phyloP scores from a whole-genome alignment of 2,113 vertebrate species.

The Cynoglossus semilaevis region DNA sequence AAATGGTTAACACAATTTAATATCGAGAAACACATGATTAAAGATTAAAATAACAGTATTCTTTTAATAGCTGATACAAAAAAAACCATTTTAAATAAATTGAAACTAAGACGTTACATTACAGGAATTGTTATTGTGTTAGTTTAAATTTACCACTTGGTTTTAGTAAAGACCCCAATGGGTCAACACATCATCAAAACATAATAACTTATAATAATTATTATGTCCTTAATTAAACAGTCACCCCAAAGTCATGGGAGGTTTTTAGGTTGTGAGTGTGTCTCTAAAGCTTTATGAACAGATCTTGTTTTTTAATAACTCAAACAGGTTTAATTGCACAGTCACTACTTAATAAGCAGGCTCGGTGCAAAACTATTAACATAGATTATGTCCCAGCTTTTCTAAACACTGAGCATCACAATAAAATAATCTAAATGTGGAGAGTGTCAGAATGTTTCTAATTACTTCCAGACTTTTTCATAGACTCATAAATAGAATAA shows the following conservation, averaged over 20 bases:
- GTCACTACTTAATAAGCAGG: conserved; percentile 24
- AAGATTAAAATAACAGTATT: no score
- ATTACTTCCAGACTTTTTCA: conserved; percentile 63
- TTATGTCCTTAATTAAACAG: not conserved
- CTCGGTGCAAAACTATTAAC: conserved; percentile 30
- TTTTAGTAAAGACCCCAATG: no score
- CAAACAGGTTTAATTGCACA: conserved; percentile 12
- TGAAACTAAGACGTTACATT: no score
- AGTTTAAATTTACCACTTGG: not conserved
- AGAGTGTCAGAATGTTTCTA: conserved; percentile 50
- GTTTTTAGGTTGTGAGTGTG: conserved; percentile 7
- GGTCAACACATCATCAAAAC: no score
- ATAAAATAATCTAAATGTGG: conserved; percentile 57
- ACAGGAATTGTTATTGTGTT: no score
- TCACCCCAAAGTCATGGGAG: not conserved
- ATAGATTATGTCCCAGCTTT: conserved; percentile 29
- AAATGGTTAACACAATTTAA: no score
- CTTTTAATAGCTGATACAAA: no score
- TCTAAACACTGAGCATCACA: conserved; percentile 25
- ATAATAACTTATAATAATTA: no score
- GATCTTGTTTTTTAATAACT: conserved; percentile 1
- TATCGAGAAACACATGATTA: no score
- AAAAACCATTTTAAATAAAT: no score
- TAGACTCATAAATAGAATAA: conserved; percentile 66
- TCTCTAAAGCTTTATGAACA: not conserved